These are phyloP conservation scores for Eciton burchellii DNA, from an alignment of 1,140 invertebrate species.

Conservation along the genomic window DNA sequence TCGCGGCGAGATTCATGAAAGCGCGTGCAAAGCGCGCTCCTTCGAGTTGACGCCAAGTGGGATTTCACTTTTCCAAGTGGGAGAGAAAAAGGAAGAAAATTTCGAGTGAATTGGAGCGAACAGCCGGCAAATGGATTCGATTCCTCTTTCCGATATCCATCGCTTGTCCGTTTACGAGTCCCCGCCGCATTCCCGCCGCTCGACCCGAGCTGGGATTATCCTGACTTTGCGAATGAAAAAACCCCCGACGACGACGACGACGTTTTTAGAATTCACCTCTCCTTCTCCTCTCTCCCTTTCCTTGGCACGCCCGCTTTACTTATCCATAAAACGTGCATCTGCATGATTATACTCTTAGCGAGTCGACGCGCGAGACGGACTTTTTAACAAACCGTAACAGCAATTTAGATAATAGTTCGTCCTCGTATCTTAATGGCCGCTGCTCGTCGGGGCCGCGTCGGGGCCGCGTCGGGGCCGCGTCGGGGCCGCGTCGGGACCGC, in stretches of 20 bases:
- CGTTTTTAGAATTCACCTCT: slow-evolving; percentile 18
- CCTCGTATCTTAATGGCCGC: slow-evolving; percentile 58
- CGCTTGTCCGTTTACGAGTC: too few species aligned
- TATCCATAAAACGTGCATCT: slow-evolving; percentile 48
- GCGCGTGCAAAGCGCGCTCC: not conserved
- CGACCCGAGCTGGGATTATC: too few species aligned
- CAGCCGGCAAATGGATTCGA: too few species aligned
- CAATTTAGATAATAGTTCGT: slow-evolving; percentile 62
- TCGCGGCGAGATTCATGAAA: not conserved
- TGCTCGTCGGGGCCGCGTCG: slow-evolving; percentile 45
- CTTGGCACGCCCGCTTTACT: slow-evolving; percentile 20
- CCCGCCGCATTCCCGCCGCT: too few species aligned
- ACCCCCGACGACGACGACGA: too few species aligned
- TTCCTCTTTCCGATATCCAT: too few species aligned
- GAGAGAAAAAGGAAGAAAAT: too few species aligned
- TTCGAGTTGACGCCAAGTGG: too few species aligned
- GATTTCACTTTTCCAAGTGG: too few species aligned
- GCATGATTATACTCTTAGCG: slow-evolving; percentile 56
- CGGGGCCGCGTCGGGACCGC: slow-evolving; percentile 36
- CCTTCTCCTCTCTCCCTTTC: not conserved
- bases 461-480: slow-evolving; percentile 49
- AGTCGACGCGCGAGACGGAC: slow-evolving; percentile 45
- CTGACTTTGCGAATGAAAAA: too few species aligned
- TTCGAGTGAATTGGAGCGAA: too few species aligned
- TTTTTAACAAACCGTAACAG: slow-evolving; percentile 63